Conservation (phyloP, 1,140 invertebrate species). For the Oscheius sp. region DNA sequence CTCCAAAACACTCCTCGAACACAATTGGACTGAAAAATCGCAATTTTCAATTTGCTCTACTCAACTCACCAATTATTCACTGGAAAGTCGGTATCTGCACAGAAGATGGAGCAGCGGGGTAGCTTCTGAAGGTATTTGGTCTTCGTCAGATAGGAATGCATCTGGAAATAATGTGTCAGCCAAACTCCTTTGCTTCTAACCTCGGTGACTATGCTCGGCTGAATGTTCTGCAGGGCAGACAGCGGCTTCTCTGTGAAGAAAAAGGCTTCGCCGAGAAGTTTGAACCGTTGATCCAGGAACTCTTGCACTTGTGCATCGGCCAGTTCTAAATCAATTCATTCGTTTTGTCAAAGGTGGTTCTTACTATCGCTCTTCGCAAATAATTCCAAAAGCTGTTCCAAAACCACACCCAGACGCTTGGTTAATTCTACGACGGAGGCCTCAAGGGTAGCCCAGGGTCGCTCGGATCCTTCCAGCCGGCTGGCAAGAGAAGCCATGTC, state of each 20-base stretch:
- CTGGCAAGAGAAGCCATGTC: neutral
- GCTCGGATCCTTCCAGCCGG: neutral
- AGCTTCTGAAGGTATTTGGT: constrained; percentile 13
- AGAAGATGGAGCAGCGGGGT: constrained; percentile 24
- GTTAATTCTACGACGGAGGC: neutral
- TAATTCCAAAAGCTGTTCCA: neutral
- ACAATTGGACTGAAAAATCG: constrained; percentile 29
- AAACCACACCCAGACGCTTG: neutral
- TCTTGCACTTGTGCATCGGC: neutral
- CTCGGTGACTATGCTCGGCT: neutral
- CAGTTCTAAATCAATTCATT: neutral
- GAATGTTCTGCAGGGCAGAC: neutral
- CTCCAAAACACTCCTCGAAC: constrained; percentile 21
- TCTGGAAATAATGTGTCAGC: neutral
- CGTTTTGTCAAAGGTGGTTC: neutral
- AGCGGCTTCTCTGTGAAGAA: constrained; percentile 9
- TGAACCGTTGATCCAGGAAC: neutral
- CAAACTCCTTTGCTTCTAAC: constrained; percentile 1
- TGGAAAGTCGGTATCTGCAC: constrained; percentile 28
- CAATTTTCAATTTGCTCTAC: neutral
- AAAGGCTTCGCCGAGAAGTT: neutral
- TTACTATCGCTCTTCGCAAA: neutral
- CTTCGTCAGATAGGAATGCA: neutral
- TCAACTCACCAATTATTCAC: constrained; percentile 23
- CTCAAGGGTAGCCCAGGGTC: constrained; percentile 6